Evolutionary conservation across 2,888 invertebrate species (phyloP), one percentile per base, ranked within the genome.

Genomic region (Drosophila paranaensis): DNA sequence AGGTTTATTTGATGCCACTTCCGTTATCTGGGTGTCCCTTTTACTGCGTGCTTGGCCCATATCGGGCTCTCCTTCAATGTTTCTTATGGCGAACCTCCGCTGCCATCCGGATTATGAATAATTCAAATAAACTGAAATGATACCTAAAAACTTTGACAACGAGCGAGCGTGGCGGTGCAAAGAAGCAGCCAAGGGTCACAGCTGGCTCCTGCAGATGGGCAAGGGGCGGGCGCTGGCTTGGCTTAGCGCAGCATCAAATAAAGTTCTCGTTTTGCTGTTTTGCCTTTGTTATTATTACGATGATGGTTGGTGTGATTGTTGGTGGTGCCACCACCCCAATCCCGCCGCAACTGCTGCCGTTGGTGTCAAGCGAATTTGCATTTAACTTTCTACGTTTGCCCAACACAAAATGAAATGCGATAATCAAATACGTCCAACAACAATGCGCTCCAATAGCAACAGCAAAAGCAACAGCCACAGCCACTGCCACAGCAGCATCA

Each of bases 71-170:
- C 58, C 58, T 65, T 77, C 64, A 25, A 6, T 65, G 74, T 75
- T 77, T 72, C 86, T 85, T 82, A 75, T 74, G 51, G 69, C 71
- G 74, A 74, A 72, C 71, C 77, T 72, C 55, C 65, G 71, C 64
- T 79, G 77, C 67, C 76, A 78, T 57, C 71, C 76, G 88, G 88
- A 87, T 87, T 87, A 87, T 87, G 86, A 87, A 87, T 87, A 87
- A 87, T 87, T 87, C 88, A 87, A 87, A 89, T 84, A 87, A 89
- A 84, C 89, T 80, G 84, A 82, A 87, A 87, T 87, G 89, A 89
- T 89, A 89, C 86, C 89, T 82, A 83, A 88, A 88, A 85, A 85
- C 81, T 88, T 85, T 85, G 84, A 85, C 88, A 82, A 81, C 81
- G 56, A 79, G 53, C 68, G 48, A 35, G 55, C 55, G 20, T 55